phyloP scores from a whole-genome alignment of 2,797 vertebrate species.

The Natrix natrix region DNA sequence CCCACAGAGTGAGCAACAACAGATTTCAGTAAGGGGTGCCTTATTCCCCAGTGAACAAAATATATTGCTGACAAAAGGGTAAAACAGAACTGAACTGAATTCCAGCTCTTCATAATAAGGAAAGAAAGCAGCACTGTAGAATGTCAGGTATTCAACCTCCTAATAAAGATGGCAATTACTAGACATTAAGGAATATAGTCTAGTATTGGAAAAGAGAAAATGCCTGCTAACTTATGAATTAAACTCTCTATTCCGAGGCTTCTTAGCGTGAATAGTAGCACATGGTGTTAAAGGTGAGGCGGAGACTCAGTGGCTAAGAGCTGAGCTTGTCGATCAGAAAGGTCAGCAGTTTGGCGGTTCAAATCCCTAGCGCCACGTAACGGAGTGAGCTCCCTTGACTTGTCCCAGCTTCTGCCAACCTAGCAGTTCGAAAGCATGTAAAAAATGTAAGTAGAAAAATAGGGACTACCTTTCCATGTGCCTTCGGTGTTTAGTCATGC shows the following conservation, averaged over 20 bases:
- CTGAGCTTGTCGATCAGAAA: too few relatives aligned
- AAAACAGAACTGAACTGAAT: not conserved
- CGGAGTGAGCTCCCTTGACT: too few relatives aligned
- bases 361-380: too few relatives aligned
- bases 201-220: not conserved
- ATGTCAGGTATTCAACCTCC: slow-evolving; percentile 52
- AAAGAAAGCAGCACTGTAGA: slow-evolving; percentile 40
- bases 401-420: too few relatives aligned
- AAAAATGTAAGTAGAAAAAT: too few relatives aligned
- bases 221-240: not conserved
- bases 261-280: not conserved
- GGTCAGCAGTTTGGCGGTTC: too few relatives aligned
- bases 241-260: not conserved
- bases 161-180: slow-evolving; percentile 30
- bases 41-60: not conserved
- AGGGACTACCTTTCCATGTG: too few relatives aligned
- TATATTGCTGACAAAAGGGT: not conserved
- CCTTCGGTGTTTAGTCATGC: too few relatives aligned
- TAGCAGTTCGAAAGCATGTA: too few relatives aligned
- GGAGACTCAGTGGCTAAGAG: too few relatives aligned
- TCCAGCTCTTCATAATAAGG: slow-evolving; percentile 58
- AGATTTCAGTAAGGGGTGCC: not conserved
- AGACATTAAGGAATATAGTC: not conserved
- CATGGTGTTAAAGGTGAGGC: too few relatives aligned
- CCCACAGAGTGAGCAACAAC: not conserved